These are phyloP conservation scores for Parazoanthus atlanticus DNA, from an alignment of 92 coral and sea anemone species.

Conservation along the genomic window DNA sequence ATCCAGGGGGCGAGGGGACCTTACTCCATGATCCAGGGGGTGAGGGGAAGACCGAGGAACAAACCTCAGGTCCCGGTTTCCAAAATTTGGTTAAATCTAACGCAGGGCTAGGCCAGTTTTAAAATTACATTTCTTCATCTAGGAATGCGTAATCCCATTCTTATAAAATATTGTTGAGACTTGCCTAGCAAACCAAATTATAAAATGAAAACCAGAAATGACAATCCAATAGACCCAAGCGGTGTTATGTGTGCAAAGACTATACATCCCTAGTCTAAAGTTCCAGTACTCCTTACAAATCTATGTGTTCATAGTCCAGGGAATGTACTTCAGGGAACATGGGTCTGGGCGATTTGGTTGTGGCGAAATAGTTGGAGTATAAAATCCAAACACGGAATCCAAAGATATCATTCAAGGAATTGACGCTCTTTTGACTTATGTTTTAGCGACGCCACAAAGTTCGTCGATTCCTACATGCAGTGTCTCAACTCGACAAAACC, in stretches of 20 bases:
- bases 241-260: neutral
- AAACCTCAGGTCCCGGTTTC: too few species aligned
- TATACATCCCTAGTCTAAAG: neutral
- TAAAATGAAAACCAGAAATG: too few species aligned
- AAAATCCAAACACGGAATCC: neutral
- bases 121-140: too few species aligned
- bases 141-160: too few species aligned
- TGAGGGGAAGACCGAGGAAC: too few species aligned
- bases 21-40: too few species aligned
- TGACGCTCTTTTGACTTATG: neutral
- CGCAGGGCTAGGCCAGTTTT: too few species aligned
- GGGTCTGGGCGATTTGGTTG: neutral
- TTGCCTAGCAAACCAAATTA: too few species aligned
- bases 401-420: neutral
- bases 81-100: too few species aligned
- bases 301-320: neutral
- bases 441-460: conserved; percentile 73
- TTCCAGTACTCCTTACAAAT: neutral
- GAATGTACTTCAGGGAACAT: neutral
- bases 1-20: too few species aligned
- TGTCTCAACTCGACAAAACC: conserved; percentile 84
- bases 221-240: too few species aligned
- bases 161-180: too few species aligned
- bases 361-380: neutral
- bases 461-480: conserved; percentile 86